Evolutionary conservation across 2,888 invertebrate species (phyloP), one percentile per base, ranked within the genome.

Genomic region (Entomobrya multifasciata): DNA sequence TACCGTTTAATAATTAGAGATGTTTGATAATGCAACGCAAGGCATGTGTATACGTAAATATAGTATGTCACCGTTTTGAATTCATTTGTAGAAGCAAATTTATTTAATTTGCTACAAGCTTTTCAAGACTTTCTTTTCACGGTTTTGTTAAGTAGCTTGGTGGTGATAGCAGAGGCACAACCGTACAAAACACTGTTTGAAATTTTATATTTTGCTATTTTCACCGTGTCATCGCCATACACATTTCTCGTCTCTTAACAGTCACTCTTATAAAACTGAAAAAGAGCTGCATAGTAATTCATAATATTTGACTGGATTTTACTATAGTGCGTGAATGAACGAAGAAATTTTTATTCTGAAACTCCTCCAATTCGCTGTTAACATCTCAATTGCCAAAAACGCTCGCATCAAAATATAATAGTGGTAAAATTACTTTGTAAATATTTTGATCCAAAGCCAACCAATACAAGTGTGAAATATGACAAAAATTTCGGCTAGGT

Each of bases 291-390:
- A n/a, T n/a, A n/a, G n/a, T n/a, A n/a, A n/a, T n/a, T n/a, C n/a
- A n/a, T n/a, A n/a, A n/a, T n/a, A n/a, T n/a, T n/a, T n/a, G n/a
- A 36, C 36, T 36, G 4, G 36, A 36, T 36, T 6, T 36, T 36
- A 36, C 8, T 27, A 30, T n/a, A n/a, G n/a, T n/a, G n/a, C n/a
- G n/a, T n/a, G 30, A 13, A 27, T 17, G 36, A 65, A 65, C 17
- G 52, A 55, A 55, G 60, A 15, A 36, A 44, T 0, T 36, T 80
- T 81, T 20, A 74, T 44, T 72, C 65, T 83, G 82, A 83, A 83
- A 83, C 82, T 76, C 76, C 76, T 76, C 74, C 74, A 83, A 76
- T 76, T 83, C 62, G 44, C 62, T 76, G 82, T 76, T 76, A 83
- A 65, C 82, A 76, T 76, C 52, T 76, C 74, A 74, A 76, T 83